Evolutionary conservation across 2,888 invertebrate genomes (phyloP).

Genomic region (Protonemura montana): DNA sequence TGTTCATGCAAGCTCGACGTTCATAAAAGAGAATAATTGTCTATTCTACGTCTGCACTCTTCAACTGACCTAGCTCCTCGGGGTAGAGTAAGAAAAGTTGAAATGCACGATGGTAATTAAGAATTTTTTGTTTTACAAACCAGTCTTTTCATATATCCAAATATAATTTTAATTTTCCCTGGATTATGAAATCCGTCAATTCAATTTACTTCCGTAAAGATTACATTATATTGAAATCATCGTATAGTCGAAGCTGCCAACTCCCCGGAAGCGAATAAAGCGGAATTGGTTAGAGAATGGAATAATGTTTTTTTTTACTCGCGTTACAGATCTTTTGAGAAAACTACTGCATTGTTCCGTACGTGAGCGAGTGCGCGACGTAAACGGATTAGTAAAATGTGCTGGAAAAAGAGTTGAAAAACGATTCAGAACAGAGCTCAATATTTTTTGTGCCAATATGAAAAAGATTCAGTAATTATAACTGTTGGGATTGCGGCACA

Average conservation of each 20-base stretch:
- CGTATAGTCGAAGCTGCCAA: neutral
- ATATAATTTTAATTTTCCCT: neutral
- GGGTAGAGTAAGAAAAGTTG: neutral
- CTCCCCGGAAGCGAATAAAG: neutral
- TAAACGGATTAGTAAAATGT: neutral
- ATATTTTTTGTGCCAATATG: neutral
- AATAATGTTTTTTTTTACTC: neutral
- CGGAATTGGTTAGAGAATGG: neutral
- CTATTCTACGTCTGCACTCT: neutral
- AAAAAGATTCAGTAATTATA: neutral
- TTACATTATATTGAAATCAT: neutral
- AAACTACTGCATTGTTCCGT: neutral
- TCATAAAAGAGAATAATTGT: neutral
- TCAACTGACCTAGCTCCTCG: neutral
- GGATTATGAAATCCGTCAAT: neutral
- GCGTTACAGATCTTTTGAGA: neutral
- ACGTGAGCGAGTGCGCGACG: neutral
- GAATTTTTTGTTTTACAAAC: neutral
- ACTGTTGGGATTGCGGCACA: neutral
- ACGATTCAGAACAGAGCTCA: neutral
- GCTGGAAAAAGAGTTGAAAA: neutral
- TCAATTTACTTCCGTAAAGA: neutral
- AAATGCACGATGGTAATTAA: neutral
- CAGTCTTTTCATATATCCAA: neutral
- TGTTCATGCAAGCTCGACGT: neutral